Percentiles rank a stretch among this genome's conserved stretches.
Conservation (phyloP, 2,888 invertebrate species). For the Cyrtodaria siliqua region DNA sequence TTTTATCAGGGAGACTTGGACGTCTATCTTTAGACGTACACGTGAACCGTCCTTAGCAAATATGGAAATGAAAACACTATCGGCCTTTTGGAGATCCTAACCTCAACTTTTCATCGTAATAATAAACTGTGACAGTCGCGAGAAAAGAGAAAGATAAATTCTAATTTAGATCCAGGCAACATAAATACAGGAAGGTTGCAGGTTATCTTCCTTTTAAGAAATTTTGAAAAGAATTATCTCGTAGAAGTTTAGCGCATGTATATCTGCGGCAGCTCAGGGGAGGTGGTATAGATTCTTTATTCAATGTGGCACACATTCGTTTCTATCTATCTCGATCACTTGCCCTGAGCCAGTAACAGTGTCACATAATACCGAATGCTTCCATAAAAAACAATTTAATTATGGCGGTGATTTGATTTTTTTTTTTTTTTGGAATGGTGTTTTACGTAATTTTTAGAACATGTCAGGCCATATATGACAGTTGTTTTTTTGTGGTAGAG, state of each 20-base stretch:
- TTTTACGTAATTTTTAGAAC: too few relatives aligned
- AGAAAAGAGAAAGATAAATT: slow-evolving; percentile 60
- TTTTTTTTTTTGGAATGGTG: too few relatives aligned
- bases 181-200: slow-evolving; percentile 50
- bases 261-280: too few relatives aligned
- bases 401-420: too few relatives aligned
- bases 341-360: too few relatives aligned
- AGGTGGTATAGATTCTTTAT: too few relatives aligned
- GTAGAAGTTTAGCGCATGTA: neutral
- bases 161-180: slow-evolving; percentile 57
- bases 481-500: too few relatives aligned
- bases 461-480: too few relatives aligned
- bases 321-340: too few relatives aligned
- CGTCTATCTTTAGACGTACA: slow-evolving; percentile 42
- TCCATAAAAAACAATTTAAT: too few relatives aligned
- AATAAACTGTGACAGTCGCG: slow-evolving; percentile 47
- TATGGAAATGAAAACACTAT: slow-evolving; percentile 55
- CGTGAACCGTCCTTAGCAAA: slow-evolving; percentile 51
- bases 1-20: neutral
- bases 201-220: slow-evolving; percentile 61
- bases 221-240: slow-evolving; percentile 60
- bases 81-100: slow-evolving; percentile 25
- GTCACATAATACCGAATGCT: too few relatives aligned
- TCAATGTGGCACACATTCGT: too few relatives aligned
- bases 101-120: slow-evolving; percentile 23